Evolutionary conservation across 2,888 invertebrate species (phyloP), one percentile per base, ranked within the genome.

Genomic region (Macropis europaea): DNA sequence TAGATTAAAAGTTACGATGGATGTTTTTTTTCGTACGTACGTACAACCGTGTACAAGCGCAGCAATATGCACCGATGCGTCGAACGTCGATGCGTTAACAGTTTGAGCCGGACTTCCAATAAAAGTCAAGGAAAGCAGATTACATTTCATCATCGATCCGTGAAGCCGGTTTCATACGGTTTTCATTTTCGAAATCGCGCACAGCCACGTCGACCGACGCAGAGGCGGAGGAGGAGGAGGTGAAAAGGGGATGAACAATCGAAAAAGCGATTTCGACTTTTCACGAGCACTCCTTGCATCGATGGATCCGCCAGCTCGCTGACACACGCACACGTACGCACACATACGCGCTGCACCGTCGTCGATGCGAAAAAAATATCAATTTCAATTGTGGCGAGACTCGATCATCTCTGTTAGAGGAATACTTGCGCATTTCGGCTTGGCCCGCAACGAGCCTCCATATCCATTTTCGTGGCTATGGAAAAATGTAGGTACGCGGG

Each of bases 361-460:
- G 57, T 7, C 50, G 48, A 54, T 43, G 62, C 64, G 73, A 66
- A 69, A 76, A 73, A 82, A 82, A 83, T 84, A 85, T 82, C 83
- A 85, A 85, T 87, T 85, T 84, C 86, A 83, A 86, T 84, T 84
- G 84, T 72, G 82, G 84, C 81, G 76, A 80, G 77, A 84, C 81
- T 84, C 84, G 81, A 85, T 87, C 84, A 81, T 81, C 73, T 76
- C 81, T 72, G 79, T 71, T 61, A 77, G 69, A 82, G 81, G 77
- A 83, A 83, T 83, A 82, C 82, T 83, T 82, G 80, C 77, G 78
- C 82, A 77, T 77, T 85, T 81, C 74, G 73, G 59, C 53, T 57
- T 43, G 61, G 68, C 47, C 73, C 66, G 56, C 77, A 64, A 63
- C 81, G 43, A 53, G 57, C 71, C 73, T 66, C 73, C 72, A 68